Percentiles rank a stretch among this genome's conserved stretches.
These are phyloP conservation scores for Scartelaos histophorus DNA, from an alignment of 2,113 vertebrate species.

Conservation along the genomic window DNA sequence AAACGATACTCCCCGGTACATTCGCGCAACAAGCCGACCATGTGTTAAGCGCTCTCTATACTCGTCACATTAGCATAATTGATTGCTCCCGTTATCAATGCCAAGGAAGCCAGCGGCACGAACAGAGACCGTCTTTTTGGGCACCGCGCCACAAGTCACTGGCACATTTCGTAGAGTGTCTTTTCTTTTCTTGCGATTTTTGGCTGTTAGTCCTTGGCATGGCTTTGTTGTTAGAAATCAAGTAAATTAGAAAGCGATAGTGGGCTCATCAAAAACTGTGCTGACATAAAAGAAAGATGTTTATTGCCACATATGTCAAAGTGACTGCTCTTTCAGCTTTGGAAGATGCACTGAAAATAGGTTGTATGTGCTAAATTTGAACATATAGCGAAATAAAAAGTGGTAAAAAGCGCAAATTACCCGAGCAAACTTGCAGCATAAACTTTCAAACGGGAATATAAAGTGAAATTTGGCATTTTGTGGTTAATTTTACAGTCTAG, in stretches of 20 bases:
- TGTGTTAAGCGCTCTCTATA: slow-evolving; percentile 56
- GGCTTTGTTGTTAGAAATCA: slow-evolving; percentile 67
- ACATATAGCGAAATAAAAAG: background rate
- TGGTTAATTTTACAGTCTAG: no score
- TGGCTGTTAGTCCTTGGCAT: slow-evolving; percentile 65
- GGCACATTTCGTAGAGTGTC: slow-evolving; percentile 48
- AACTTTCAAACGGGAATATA: no score
- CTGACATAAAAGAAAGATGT: slow-evolving; percentile 28
- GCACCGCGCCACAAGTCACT: slow-evolving; percentile 34
- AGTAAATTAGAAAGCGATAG: slow-evolving; percentile 66
- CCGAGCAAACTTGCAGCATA: no score
- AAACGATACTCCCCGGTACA: slow-evolving; percentile 33
- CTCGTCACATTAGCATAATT: slow-evolving; percentile 70
- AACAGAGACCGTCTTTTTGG: slow-evolving; percentile 40
- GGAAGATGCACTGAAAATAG: background rate
- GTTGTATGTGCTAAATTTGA: background rate
- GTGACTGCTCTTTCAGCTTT: background rate
- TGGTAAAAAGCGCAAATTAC: no score
- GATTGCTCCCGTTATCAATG: slow-evolving; percentile 56
- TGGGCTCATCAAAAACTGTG: slow-evolving; percentile 33
- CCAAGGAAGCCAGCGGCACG: slow-evolving; percentile 62
- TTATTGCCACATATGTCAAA: slow-evolving; percentile 9
- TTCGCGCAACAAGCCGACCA: slow-evolving; percentile 45
- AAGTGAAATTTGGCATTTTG: no score
- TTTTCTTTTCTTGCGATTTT: slow-evolving; percentile 38